Base-by-base conservation (phyloP, 2,113 vertebrate species). In the Pterocles orientalis region DNA sequence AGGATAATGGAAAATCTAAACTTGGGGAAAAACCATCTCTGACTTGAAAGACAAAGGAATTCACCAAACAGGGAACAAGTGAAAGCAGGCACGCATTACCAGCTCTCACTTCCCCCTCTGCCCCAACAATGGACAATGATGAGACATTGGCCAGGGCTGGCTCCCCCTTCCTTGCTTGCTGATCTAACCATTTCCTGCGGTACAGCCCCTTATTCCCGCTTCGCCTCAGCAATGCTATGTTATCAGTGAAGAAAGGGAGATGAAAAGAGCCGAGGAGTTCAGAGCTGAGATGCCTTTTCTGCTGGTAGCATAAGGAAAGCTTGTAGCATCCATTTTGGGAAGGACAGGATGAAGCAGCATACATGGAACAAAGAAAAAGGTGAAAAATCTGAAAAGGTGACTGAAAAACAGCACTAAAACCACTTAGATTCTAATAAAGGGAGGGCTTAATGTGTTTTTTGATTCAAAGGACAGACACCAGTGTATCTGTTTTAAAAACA, bases 91-190 rank as follows among this genome's bases (percentile, higher is more conserved):
- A 26, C 3, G 3, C 7, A 43, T 19, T 21, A 7, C 24, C 16
- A 24, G 14, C 9, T 56, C 51, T 45, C 29, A 43, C 5, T 18
- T 78, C 7, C 50, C 13, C 9, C 10, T 62, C 39, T 79, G 41
- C 2, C 5, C 18, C 23, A 1, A 4, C 66, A 31, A 45, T 4
- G 14, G 17, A 12, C 43, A 83, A 3, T 1, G 2, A 28, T 11
- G 12, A 76, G 21, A 36, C 7, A 28, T 1, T 72, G 62, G 21
- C 25, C 43, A 51, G n/a, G 28, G 48, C 26, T 76, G 21, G n/a
- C 65, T 68, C 39, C 56, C 9, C 7, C 53, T 36, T 14, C 51
- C 39, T 43, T 29, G 18, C 24, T 34, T 61, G 18, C 16, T 69
- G 54, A 68, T 29, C 9, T 82, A 36, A 48, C 26, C 15, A 26